Percentiles rank a stretch among this genome's conserved stretches.
Evolutionary conservation across 1,140 invertebrate genomes (phyloP).

Genomic region (Scaptodrosophila lebanonensis): DNA sequence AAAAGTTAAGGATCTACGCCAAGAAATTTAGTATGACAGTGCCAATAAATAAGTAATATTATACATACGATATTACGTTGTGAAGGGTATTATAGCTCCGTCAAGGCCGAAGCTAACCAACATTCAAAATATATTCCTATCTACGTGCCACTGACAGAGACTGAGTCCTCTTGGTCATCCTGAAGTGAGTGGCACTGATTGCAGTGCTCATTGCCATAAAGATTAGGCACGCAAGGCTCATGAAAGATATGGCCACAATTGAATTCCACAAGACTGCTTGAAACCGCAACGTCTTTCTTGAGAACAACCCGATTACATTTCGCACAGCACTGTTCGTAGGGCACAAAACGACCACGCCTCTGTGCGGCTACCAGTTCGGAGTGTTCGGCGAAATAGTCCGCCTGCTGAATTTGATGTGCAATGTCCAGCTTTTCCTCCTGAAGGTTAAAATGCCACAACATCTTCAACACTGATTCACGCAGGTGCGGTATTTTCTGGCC

Average conservation of each 20-base stretch:
- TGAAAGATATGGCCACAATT: slow-evolving; percentile 95
- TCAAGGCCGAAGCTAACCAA: too few relatives aligned
- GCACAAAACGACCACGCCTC: slow-evolving; percentile 85
- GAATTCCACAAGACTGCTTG: slow-evolving; percentile 87
- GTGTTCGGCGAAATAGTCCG: slow-evolving; percentile 93
- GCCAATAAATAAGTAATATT: too few relatives aligned
- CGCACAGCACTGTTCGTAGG: slow-evolving; percentile 85
- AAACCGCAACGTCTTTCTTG: slow-evolving; percentile 81
- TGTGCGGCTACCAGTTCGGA: slow-evolving; percentile 87
- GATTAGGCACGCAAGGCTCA: slow-evolving; percentile 85
- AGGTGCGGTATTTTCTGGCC: slow-evolving; percentile 92
- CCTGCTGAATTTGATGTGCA: slow-evolving; percentile 90
- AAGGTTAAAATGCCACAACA: slow-evolving; percentile 96
- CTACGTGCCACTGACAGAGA: too few relatives aligned
- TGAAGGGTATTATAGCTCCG: too few relatives aligned
- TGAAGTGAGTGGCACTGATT: too few relatives aligned
- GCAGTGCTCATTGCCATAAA: slow-evolving; percentile 78
- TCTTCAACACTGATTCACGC: slow-evolving; percentile 93
- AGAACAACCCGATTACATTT: slow-evolving; percentile 84
- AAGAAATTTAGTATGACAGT: too few relatives aligned
- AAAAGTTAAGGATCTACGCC: too few relatives aligned
- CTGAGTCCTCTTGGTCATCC: too few relatives aligned
- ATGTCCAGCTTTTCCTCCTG: slow-evolving; percentile 94
- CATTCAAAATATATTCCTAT: too few relatives aligned
- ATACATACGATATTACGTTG: too few relatives aligned